Evolutionary conservation across 53 echinoderm and acorn worm genomes (phyloP), one percentile per base, ranked within the genome.

Genomic region (Temnopleurus reevesii): DNA sequence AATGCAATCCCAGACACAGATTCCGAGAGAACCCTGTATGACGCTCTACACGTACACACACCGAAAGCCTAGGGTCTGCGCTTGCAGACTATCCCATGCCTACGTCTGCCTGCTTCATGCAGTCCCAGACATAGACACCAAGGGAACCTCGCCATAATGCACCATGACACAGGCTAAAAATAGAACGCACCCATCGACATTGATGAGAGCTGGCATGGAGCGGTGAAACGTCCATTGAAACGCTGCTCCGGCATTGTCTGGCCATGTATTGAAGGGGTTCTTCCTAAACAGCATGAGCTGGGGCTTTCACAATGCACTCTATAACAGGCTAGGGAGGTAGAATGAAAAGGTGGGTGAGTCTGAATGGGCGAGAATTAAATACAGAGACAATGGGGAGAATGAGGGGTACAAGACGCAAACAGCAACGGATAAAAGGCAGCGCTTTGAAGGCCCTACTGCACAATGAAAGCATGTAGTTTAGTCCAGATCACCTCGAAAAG

Each of bases 131-230:
- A 84, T 35, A 84, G 58, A 56, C 58, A 41, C 58, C 84, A 56
- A 58, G 56, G 58, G 55, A 58, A 17, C 55, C 55, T 84, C 15
- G 24, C 4, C 38, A 43, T 55, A 84, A 84, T 55, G 53, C 55
- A 58, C 56, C 51, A 13, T 80, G 80, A 80, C 80, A 80, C n/a
- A 49, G 27, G 49, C 80, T 80, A 80, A 80, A 80, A 80, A 80
- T 80, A 80, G 80, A 80, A 80, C 41, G 36, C 23, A 41, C 71
- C 36, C 41, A 41, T 71, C 71, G n/a, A 71, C 71, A 71, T 71
- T 71, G 71, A 71, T 71, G 36, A 71, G 38, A 36, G 8, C 41
- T 71, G 71, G 71, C 71, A 71, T 9, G 41, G 71, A 38, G 71
- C 71, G 21, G 36, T n/a, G n/a, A n/a, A n/a, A n/a, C n/a, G n/a